Evolutionary conservation across 1,140 invertebrate genomes (phyloP).

Genomic region (Limonius californicus): DNA sequence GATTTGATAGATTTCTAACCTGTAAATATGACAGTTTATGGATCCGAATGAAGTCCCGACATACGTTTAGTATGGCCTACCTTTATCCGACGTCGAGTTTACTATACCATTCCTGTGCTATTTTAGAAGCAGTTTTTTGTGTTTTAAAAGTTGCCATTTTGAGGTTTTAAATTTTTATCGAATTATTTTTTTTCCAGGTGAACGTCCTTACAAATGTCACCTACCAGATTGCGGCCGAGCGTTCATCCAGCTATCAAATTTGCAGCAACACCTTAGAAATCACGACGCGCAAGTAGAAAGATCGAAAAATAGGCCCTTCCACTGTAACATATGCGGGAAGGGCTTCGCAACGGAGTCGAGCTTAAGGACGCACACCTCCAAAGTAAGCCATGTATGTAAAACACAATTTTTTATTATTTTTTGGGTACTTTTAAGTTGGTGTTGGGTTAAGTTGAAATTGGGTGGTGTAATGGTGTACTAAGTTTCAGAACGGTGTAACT

Average conservation of each 20-base stretch:
- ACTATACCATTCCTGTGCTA: too few relatives aligned
- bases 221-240: conserved; percentile 91
- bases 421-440: conserved; percentile 14
- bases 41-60: too few relatives aligned
- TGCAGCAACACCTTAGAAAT: conserved; percentile 94
- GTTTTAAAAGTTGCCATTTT: too few relatives aligned
- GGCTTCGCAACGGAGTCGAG: conserved; percentile 95
- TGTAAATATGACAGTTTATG: too few relatives aligned
- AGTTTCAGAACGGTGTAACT: neutral
- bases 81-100: too few relatives aligned
- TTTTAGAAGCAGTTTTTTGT: too few relatives aligned
- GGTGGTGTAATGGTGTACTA: conserved; percentile 1
- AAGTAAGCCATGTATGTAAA: conserved; percentile 81
- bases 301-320: conserved; percentile 91
- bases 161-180: too few relatives aligned
- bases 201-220: conserved; percentile 95
- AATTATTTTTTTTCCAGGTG: conserved; percentile 70
- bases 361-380: conserved; percentile 90
- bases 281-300: conserved; percentile 94
- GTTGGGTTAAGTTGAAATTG: conserved; percentile 2
- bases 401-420: conserved; percentile 44
- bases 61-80: too few relatives aligned
- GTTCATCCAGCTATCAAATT: conserved; percentile 95
- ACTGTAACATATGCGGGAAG: conserved; percentile 95
- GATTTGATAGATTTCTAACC: too few relatives aligned